Percentiles rank a stretch among this genome's conserved stretches.
phyloP scores from a whole-genome alignment of 2,113 vertebrate species.

The Genyomyrus donnyi region DNA sequence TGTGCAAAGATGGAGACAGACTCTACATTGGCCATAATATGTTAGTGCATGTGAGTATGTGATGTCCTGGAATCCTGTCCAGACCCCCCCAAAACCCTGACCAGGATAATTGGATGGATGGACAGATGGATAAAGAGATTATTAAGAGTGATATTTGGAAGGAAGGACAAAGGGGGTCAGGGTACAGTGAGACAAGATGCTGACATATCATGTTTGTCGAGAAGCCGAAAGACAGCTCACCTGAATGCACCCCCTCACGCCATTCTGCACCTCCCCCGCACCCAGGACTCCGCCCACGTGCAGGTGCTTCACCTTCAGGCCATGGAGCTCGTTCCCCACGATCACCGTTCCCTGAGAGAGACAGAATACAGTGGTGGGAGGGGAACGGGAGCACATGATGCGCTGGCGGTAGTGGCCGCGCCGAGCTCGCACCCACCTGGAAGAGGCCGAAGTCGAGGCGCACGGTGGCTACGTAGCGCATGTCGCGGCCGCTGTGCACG shows the following conservation, averaged over 20 bases:
- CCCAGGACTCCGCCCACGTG: conserved; percentile 84
- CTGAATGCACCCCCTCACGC: conserved; percentile 92
- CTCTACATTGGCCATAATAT: neutral
- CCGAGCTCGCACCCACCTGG: conserved; percentile 61
- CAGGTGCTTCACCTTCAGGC: conserved; percentile 90
- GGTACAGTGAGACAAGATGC: neutral
- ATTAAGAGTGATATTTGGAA: neutral
- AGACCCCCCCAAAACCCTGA: neutral
- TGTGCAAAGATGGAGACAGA: neutral
- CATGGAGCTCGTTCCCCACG: conserved; percentile 86
- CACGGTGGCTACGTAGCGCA: conserved; percentile 77
- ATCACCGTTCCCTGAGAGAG: conserved; percentile 77
- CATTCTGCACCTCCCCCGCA: conserved; percentile 77
- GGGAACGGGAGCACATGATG: neutral
- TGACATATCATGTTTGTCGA: neutral
- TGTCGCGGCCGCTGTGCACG: conserved; percentile 70
- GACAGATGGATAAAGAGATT: neutral
- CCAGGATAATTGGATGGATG: neutral
- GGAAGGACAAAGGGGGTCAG: neutral
- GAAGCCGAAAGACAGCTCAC: conserved; percentile 48
- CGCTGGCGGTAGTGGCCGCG: neutral
- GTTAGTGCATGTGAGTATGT: neutral
- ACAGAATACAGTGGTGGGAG: conserved; percentile 1
- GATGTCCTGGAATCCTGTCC: neutral
- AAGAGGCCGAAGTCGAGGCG: conserved; percentile 86